Conservation (phyloP, 2,888 invertebrate genomes). For the Ichneumoninae sp. region DNA sequence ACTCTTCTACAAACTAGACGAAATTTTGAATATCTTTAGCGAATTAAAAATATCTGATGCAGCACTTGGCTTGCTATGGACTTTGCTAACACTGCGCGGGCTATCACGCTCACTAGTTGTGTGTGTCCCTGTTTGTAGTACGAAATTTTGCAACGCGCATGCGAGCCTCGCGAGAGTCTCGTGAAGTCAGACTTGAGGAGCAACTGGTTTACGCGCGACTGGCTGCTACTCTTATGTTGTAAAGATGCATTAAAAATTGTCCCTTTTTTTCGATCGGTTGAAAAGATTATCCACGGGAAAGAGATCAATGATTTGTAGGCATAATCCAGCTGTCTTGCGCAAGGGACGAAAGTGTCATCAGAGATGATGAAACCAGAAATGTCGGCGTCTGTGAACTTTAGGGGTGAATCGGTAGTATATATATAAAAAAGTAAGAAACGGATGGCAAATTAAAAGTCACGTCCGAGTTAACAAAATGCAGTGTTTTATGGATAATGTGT, state of each 20-base stretch:
- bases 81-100: constrained; percentile 32
- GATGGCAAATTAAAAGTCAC: too few species aligned
- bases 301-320: neutral
- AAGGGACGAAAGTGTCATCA: neutral
- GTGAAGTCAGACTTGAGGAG: constrained; percentile 1
- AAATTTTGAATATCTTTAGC: neutral
- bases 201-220: constrained; percentile 27
- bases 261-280: neutral
- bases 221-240: neutral
- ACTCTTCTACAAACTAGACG: neutral
- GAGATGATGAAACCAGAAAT: neutral
- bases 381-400: constrained; percentile 4
- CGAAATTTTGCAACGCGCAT: constrained; percentile 27
- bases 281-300: neutral
- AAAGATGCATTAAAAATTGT: constrained; percentile 2
- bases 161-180: constrained; percentile 11
- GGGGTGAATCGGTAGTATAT: neutral
- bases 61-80: constrained; percentile 12
- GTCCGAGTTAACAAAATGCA: too few species aligned
- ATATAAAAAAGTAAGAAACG: too few species aligned
- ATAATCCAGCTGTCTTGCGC: neutral
- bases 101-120: constrained; percentile 11
- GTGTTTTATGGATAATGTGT: too few species aligned
- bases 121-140: constrained; percentile 1
- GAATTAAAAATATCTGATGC: constrained; percentile 8